phyloP scores from a whole-genome alignment of 2,113 vertebrate species.

The Tonatia bakeri region DNA sequence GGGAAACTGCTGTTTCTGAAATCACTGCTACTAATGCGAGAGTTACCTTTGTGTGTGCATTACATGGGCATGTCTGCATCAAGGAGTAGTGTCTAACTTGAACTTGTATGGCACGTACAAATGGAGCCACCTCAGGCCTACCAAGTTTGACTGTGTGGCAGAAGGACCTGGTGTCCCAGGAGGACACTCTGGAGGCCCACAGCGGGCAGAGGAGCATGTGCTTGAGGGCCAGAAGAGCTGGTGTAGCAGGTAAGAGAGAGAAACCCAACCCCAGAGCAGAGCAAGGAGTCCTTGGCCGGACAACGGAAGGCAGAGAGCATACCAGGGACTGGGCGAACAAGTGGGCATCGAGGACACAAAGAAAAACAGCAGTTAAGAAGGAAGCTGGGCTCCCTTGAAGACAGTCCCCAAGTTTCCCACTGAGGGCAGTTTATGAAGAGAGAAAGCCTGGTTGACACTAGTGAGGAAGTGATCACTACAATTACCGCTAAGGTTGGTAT shows the following conservation, averaged over 20 bases:
- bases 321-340: not conserved
- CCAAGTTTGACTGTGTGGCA: not conserved
- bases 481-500: not conserved
- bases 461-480: not conserved
- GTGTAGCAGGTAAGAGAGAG: not conserved
- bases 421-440: not conserved
- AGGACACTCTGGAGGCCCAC: not conserved
- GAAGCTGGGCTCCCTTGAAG: not conserved
- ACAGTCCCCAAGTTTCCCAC: not conserved
- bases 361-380: too few relatives aligned
- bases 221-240: not conserved
- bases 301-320: not conserved
- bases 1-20: not conserved
- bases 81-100: not conserved
- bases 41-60: not conserved
- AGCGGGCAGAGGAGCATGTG: not conserved
- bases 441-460: not conserved
- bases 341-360: not conserved
- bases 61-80: not conserved
- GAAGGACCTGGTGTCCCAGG: not conserved
- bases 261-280: not conserved
- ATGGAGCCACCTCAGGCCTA: too few relatives aligned
- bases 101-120: not conserved
- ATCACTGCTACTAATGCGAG: not conserved
- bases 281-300: not conserved